Percentiles rank a stretch among this genome's conserved stretches.
Evolutionary conservation across 2,113 vertebrate genomes (phyloP).

Genomic region (Tragelaphus strepsiceros): DNA sequence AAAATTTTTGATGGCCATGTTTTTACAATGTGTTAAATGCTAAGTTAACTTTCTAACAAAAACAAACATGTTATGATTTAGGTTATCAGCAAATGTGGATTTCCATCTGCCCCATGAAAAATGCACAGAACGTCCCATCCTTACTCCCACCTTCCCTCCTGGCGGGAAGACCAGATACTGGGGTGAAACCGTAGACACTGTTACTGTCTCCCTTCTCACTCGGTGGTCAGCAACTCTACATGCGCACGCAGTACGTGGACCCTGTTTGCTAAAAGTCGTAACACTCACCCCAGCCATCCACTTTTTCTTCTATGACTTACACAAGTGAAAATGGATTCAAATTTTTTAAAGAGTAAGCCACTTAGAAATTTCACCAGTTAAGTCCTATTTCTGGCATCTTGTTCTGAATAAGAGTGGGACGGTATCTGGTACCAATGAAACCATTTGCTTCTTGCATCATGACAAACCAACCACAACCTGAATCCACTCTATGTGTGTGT

Average conservation of each 20-base stretch:
- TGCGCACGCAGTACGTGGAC: background rate
- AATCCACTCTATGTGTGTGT: background rate
- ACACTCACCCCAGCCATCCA: background rate
- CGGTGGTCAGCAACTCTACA: background rate
- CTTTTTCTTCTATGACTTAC: background rate
- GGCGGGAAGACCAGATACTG: rapidly evolving
- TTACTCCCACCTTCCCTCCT: rapidly evolving
- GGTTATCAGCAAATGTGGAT: background rate
- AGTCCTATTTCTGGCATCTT: background rate
- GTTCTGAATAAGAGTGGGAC: background rate
- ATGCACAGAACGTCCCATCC: background rate
- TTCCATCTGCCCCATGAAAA: background rate
- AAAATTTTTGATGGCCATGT: background rate
- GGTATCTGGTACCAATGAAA: slow-evolving; percentile 19
- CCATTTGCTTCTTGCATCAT: background rate
- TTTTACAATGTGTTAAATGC: background rate
- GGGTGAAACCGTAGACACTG: rapidly evolving
- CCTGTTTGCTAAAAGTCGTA: background rate
- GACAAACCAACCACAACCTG: background rate
- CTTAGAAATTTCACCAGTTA: background rate
- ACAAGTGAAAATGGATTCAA: background rate
- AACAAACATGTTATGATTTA: background rate
- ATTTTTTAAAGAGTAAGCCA: background rate
- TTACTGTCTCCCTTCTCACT: background rate
- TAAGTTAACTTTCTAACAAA: background rate